Conservation (phyloP, 1,140 invertebrate species). For the Himalopsyche phryganea region DNA sequence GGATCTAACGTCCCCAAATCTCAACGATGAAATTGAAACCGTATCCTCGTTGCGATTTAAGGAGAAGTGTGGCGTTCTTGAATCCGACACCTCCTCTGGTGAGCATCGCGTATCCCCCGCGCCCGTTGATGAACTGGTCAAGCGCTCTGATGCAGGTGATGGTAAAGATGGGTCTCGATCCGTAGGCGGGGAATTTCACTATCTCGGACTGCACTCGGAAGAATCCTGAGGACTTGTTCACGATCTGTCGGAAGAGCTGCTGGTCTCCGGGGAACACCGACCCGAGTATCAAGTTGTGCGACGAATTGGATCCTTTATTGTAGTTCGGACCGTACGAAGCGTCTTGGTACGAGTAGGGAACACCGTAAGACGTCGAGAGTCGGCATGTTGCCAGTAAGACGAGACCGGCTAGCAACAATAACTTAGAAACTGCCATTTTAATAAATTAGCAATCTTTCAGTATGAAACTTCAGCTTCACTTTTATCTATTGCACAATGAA, state of each 20-base stretch:
- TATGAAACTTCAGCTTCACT: too few species aligned
- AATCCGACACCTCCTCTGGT: conserved; percentile 44
- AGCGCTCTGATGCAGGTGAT: conserved; percentile 43
- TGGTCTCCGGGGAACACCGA: conserved; percentile 24
- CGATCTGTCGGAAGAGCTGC: conserved; percentile 36
- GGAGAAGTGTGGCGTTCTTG: conserved; percentile 40
- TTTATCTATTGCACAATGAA: too few species aligned
- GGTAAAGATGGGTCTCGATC: conserved; percentile 33
- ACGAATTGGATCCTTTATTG: conserved; percentile 17
- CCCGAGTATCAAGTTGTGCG: conserved; percentile 23
- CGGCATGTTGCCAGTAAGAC: neutral
- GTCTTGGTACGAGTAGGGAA: neutral
- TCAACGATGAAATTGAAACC: conserved; percentile 45
- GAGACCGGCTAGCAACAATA: too few species aligned
- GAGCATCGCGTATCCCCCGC: conserved; percentile 40
- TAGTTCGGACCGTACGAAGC: conserved; percentile 4
- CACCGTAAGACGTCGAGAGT: neutral
- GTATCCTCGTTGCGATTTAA: conserved; percentile 43
- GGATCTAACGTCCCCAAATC: conserved; percentile 40
- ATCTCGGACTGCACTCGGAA: conserved; percentile 38
- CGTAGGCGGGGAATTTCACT: conserved; percentile 36
- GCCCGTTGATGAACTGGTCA: conserved; percentile 52
- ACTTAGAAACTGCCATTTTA: too few species aligned
- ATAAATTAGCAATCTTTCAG: too few species aligned
- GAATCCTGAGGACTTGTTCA: conserved; percentile 41